phyloP scores from a whole-genome alignment of 2,113 vertebrate species.

The Archilochus colubris region DNA sequence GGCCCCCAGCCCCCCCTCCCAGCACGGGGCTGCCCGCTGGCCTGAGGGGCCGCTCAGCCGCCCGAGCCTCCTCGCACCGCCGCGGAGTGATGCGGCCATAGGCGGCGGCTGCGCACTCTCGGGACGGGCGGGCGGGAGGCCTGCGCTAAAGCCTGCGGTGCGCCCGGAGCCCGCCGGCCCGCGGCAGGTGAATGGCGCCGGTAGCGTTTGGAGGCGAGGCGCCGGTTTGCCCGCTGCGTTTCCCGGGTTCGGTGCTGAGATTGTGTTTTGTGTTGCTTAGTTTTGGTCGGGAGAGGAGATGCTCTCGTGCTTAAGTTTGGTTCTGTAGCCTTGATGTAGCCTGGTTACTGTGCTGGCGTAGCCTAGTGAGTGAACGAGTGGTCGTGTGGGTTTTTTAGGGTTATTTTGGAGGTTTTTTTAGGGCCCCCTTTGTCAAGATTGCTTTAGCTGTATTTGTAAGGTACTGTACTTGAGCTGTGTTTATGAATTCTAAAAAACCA shows the following conservation, averaged over 20 bases:
- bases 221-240: not conserved
- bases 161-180: too few species aligned
- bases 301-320: not conserved
- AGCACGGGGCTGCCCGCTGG: not conserved
- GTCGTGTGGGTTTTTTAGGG: not conserved
- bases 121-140: too few species aligned
- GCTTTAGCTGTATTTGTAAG: fast-evolving
- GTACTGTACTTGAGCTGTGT: fast-evolving
- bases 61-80: too few species aligned
- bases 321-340: not conserved
- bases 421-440: not conserved
- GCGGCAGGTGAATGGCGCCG: not conserved
- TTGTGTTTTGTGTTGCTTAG: not conserved
- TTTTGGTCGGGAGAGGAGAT: not conserved
- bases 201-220: not conserved
- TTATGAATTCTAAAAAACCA: not conserved
- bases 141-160: too few species aligned
- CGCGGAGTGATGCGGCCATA: too few species aligned
- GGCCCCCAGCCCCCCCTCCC: too few species aligned
- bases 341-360: not conserved
- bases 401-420: not conserved
- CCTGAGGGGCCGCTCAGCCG: too few species aligned
- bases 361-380: too few species aligned
- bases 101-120: too few species aligned
- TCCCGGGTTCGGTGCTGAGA: fast-evolving